A percentile compares a stretch with the other conserved stretches of the same genome.
These are phyloP conservation scores for Germaria angustata DNA, from an alignment of 2,888 invertebrate species.

Conservation along the genomic window DNA sequence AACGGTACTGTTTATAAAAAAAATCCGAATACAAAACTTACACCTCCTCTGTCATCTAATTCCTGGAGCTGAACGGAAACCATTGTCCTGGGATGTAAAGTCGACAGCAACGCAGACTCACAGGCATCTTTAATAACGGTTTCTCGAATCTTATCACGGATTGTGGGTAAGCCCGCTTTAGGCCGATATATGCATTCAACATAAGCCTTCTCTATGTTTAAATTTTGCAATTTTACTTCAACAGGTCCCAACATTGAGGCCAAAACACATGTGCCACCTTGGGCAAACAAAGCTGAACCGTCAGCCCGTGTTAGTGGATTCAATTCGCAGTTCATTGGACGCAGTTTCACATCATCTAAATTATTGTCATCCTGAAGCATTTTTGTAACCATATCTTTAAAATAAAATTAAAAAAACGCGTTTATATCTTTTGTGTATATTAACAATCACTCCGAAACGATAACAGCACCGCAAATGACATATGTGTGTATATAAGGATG, in stretches of 20 bases:
- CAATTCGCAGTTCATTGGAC: constrained; percentile 85
- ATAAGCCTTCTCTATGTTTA: constrained; percentile 87
- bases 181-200: constrained; percentile 89
- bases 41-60: constrained; percentile 90
- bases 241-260: constrained; percentile 91
- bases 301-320: constrained; percentile 87
- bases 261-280: constrained; percentile 89
- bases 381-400: constrained; percentile 53
- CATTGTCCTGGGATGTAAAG: constrained; percentile 89
- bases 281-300: constrained; percentile 88
- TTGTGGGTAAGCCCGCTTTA: constrained; percentile 87
- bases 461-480: background rate
- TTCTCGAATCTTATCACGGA: constrained; percentile 87
- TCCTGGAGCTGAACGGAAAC: constrained; percentile 91
- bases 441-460: background rate
- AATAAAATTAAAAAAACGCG: constrained; percentile 13
- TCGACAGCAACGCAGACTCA: constrained; percentile 86
- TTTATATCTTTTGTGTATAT: background rate
- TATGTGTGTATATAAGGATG: background rate
- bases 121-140: constrained; percentile 87
- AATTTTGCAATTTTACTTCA: constrained; percentile 88
- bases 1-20: background rate
- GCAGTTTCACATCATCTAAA: constrained; percentile 70
- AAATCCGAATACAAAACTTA: constrained; percentile 78
- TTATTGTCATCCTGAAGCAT: constrained; percentile 22